Evolutionary conservation across 2,888 invertebrate species (phyloP).

Genomic region (Silvanus unidentatus): DNA sequence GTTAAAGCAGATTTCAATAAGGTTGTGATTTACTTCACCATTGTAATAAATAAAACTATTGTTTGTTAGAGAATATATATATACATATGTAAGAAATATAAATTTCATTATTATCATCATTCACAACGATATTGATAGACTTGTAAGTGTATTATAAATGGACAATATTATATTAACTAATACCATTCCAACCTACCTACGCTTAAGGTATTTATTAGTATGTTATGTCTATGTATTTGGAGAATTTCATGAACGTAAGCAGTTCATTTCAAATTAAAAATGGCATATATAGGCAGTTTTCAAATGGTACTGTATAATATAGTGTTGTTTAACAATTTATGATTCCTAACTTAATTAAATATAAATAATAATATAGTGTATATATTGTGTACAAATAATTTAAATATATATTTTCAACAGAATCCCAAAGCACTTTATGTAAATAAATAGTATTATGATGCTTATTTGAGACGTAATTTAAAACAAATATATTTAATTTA

Average conservation of each 20-base stretch:
- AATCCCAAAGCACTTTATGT: slow-evolving; percentile 44
- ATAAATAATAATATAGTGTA: slow-evolving; percentile 27
- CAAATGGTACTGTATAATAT: slow-evolving; percentile 5
- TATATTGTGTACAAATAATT: slow-evolving; percentile 37
- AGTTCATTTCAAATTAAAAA: no score
- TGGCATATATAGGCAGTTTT: no score
- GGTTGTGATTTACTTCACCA: slow-evolving; percentile 27
- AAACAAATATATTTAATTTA: slow-evolving; percentile 10
- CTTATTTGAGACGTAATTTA: slow-evolving; percentile 41
- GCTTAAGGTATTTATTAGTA: not conserved
- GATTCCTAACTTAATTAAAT: slow-evolving; percentile 26
- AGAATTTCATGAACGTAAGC: no score
- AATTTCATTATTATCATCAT: slow-evolving; percentile 14
- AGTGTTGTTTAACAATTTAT: slow-evolving; percentile 18
- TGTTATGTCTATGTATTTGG: no score
- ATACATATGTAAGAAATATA: not conserved
- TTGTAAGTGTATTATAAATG: slow-evolving; percentile 29
- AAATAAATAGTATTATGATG: slow-evolving; percentile 36
- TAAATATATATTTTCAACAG: slow-evolving; percentile 43
- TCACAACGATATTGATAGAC: slow-evolving; percentile 36
- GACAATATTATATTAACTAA: slow-evolving; percentile 15
- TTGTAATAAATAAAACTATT: slow-evolving; percentile 18
- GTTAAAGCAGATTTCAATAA: slow-evolving; percentile 18
- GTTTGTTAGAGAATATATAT: no score
- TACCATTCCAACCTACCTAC: slow-evolving; percentile 6